A percentile compares a stretch with the other conserved stretches of the same genome.
phyloP scores from a whole-genome alignment of 92 coral and sea anemone genomes.

The Porites evermanni region DNA sequence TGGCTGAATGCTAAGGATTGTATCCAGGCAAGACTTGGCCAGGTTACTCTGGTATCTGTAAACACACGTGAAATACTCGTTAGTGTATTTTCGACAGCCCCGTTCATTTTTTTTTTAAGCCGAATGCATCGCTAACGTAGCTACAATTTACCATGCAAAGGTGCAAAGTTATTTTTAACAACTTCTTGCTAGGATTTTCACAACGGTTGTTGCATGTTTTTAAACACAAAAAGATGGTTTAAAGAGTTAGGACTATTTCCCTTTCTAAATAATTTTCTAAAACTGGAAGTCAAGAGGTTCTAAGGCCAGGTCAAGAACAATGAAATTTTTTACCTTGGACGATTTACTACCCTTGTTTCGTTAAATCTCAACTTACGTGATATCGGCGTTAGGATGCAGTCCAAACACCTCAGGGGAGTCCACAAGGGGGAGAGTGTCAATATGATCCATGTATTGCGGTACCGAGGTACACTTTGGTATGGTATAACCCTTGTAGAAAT shows the following conservation, averaged over 20 bases:
- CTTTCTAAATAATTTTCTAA: too few relatives aligned
- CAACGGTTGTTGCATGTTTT: too few relatives aligned
- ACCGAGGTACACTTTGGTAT: slow-evolving; percentile 87
- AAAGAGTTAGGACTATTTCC: too few relatives aligned
- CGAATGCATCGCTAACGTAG: too few relatives aligned
- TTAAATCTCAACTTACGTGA: slow-evolving; percentile 79
- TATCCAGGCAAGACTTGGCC: slow-evolving; percentile 95
- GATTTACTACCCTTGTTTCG: too few relatives aligned
- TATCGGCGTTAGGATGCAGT: slow-evolving; percentile 96
- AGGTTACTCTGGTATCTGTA: slow-evolving; percentile 96
- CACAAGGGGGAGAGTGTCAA: slow-evolving; percentile 89
- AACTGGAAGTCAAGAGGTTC: background rate
- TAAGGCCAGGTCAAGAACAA: too few relatives aligned
- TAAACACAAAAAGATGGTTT: too few relatives aligned
- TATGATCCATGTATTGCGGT: slow-evolving; percentile 85
- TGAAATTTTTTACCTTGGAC: too few relatives aligned
- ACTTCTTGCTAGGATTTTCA: background rate
- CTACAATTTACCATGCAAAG: background rate
- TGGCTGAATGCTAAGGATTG: slow-evolving; percentile 95
- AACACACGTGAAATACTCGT: background rate
- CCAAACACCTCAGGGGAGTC: slow-evolving; percentile 99
- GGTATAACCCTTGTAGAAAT: slow-evolving; percentile 95
- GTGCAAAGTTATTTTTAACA: background rate
- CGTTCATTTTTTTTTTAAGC: too few relatives aligned
- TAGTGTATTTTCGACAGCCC: too few relatives aligned